Conservation (phyloP, 2,888 invertebrate genomes). For the Drosophila formosana region DNA sequence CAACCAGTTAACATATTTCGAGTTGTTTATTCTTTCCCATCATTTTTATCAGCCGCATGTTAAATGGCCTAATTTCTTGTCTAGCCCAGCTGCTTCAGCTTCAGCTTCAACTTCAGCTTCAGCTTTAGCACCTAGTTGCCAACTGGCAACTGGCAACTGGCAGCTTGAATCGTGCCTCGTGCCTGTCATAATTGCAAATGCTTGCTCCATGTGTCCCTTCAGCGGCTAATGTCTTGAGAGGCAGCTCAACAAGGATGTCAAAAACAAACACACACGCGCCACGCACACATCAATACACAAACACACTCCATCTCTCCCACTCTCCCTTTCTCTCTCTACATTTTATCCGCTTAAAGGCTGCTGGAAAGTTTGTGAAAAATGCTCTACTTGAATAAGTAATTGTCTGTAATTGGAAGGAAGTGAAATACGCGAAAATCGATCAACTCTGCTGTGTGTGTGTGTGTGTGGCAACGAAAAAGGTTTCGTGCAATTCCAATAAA, state of each 20-base stretch:
- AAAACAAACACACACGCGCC: constrained; percentile 24
- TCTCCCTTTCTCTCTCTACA: not conserved
- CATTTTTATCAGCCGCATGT: constrained; percentile 56
- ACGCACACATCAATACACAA: constrained; percentile 3
- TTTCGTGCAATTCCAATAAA: constrained; percentile 41
- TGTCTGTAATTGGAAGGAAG: constrained; percentile 4
- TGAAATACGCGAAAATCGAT: constrained; percentile 10
- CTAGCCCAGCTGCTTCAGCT: constrained; percentile 50
- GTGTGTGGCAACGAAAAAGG: constrained; percentile 4
- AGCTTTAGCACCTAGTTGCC: constrained; percentile 66
- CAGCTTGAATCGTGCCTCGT: constrained; percentile 23
- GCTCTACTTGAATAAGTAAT: not conserved
- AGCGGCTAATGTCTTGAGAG: constrained; percentile 44
- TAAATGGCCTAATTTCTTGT: constrained; percentile 77
- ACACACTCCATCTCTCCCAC: not conserved
- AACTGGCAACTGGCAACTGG: constrained; percentile 49
- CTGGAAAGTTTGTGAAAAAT: not conserved
- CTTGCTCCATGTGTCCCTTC: constrained; percentile 4
- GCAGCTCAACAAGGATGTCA: constrained; percentile 51
- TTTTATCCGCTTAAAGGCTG: constrained; percentile 25
- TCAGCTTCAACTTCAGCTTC: too few species aligned
- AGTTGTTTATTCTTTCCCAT: constrained; percentile 11
- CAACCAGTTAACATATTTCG: constrained; percentile 45
- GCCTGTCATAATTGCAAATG: constrained; percentile 38
- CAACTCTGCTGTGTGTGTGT: not conserved